Base-by-base conservation (phyloP, 2,888 invertebrate species). In the Mythimna lalbum region DNA sequence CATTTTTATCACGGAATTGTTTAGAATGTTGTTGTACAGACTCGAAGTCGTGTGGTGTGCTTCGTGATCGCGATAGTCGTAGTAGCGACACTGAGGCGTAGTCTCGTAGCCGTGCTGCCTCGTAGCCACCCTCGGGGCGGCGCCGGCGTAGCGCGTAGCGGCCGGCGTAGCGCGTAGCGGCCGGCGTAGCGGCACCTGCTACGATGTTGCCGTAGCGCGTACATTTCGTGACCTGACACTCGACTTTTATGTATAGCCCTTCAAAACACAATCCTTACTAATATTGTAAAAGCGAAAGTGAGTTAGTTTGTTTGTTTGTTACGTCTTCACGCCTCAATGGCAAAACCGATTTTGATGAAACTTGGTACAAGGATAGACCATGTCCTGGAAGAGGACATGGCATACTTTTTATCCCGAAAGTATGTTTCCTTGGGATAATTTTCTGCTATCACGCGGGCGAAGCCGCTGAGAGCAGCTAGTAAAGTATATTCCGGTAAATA, bases 111-210 rank as follows among this genome's bases (percentile, higher is more conserved):
- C 21, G 21, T 12, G 36, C 14, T 36, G 57, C 57, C 57, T 36
- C 57, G 57, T 57, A 57, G 57, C 14, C 57, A 21, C 33, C 56
- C 36, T 57, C 57, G 57, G 36, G 36, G 53, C 53, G 33, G 17
- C n/a, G 31, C 27, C 75, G 43, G 21, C 23, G 73, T 39, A 52
- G 76, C 36, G 27, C 57, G 57, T 67, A 68, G 53, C 56, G 33
- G 7, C 27, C 9, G 52, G 23, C 33, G 33, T 33, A 73, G 73
- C 75, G 14, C 33, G 33, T 7, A 73, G 73, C 75, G 57, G 27
- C 50, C 50, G 9, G 39, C 36, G 73, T 73, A 73, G 73, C 75
- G 57, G 27, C 50, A 12, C 57, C 31, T 49, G 59, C 69, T 55
- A 49, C 76, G 52, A 19, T 23, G 76, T 23, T 39, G 76, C 49